Conservation (phyloP, 2,888 invertebrate species). For the Conus canariensis region DNA sequence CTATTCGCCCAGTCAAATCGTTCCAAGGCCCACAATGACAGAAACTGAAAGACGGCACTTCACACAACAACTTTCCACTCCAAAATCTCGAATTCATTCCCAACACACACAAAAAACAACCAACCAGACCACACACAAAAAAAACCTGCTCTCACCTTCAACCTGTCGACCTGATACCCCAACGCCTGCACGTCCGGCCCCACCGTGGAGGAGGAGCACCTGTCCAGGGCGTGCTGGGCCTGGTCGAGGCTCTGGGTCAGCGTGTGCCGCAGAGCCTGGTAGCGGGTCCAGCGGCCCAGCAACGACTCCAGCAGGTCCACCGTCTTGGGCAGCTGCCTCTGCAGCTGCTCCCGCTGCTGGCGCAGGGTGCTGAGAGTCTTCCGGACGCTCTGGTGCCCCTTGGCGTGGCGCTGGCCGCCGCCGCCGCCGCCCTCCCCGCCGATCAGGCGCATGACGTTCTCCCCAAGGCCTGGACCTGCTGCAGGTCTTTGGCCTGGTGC, state of each 20-base stretch:
- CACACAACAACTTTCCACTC: too few relatives aligned
- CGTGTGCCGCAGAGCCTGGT: slow-evolving; percentile 61
- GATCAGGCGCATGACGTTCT: slow-evolving; percentile 60
- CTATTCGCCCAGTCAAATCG: too few relatives aligned
- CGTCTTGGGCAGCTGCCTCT: slow-evolving; percentile 59
- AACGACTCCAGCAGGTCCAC: slow-evolving; percentile 63
- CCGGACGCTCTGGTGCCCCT: slow-evolving; percentile 55
- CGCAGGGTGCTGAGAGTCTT: slow-evolving; percentile 59
- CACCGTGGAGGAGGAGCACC: slow-evolving; percentile 51
- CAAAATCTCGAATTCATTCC: too few relatives aligned
- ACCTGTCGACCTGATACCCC: background rate
- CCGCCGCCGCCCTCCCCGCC: background rate
- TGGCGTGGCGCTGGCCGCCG: slow-evolving; percentile 53
- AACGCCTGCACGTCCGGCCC: background rate
- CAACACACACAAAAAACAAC: too few relatives aligned
- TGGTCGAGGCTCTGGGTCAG: slow-evolving; percentile 63
- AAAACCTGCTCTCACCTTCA: background rate
- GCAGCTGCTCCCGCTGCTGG: slow-evolving; percentile 59
- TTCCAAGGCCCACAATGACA: too few relatives aligned
- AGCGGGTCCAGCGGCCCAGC: slow-evolving; percentile 67
- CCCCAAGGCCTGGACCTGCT: slow-evolving; percentile 61
- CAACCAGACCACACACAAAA: too few relatives aligned
- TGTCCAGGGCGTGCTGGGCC: slow-evolving; percentile 67
- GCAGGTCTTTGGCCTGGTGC: slow-evolving; percentile 64
- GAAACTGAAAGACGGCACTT: too few relatives aligned